Evolutionary conservation across 2,113 vertebrate genomes (phyloP).

Genomic region (Neofelis nebulosa): DNA sequence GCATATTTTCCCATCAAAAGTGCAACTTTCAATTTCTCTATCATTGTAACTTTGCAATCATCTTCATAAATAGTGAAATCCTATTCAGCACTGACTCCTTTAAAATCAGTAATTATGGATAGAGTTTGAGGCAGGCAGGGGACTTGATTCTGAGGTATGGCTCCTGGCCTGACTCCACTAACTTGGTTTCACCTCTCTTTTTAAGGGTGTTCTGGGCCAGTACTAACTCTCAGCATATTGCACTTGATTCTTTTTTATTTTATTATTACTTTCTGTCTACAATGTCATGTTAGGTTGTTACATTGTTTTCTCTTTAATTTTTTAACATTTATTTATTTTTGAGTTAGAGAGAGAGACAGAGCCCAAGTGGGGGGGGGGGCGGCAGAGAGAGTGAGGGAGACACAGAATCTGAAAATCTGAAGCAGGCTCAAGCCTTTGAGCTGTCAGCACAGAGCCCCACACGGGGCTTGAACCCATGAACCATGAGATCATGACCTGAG

Average conservation of each 20-base stretch:
- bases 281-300: not conserved
- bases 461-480: too few relatives aligned
- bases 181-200: not conserved
- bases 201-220: not conserved
- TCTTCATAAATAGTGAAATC: not conserved
- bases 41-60: conserved; percentile 16
- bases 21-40: not conserved
- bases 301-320: not conserved
- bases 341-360: too few relatives aligned
- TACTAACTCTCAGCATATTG: not conserved
- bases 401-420: too few relatives aligned
- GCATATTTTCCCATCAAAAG: not conserved
- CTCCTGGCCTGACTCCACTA: not conserved
- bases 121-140: not conserved
- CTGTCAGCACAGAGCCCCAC: too few relatives aligned
- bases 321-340: too few relatives aligned
- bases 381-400: too few relatives aligned
- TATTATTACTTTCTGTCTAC: not conserved
- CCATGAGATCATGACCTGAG: too few relatives aligned
- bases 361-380: too few relatives aligned
- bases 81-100: not conserved
- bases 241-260: not conserved
- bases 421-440: too few relatives aligned
- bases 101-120: not conserved
- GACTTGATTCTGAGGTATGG: not conserved